Base-by-base conservation (phyloP, 2,888 invertebrate species). In the Apamea sordens region DNA sequence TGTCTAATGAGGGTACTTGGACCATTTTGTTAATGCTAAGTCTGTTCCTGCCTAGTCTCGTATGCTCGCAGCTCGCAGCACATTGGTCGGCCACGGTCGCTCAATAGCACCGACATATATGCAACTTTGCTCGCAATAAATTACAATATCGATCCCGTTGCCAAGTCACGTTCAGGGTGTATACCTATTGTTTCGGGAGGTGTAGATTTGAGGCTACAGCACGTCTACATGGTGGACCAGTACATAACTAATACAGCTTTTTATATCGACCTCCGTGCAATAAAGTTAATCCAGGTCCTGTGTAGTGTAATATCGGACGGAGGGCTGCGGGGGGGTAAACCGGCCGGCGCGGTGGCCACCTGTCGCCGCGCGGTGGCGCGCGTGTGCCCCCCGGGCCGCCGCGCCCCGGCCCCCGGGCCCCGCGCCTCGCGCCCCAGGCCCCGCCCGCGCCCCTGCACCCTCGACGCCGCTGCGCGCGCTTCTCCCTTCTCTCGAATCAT, bases 281-380 rank as follows among this genome's bases (percentile, higher is more conserved):
- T 96, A 95, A 95, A 95, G 94, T 95, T 94, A 95, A 95, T 95
- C 95, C 95, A 95, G 95, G 95, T 93, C 92, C 93, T 93, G 93
- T 93, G 94, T 94, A 94, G 94, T 92, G 92, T 94, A 93, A 93
- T 93, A 94, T 93, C 87, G 89, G 92, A 89, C 88, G 91, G 90
- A 86, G 92, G 89, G 89, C 84, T 89, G 91, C 90, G 91, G 93
- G 90, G 89, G 89, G 89, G 91, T 84, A 93, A 94, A 92, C 94
- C 93, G 94, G 92, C 93, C 91, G 94, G 92, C 92, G 92, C 93
- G 93, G 92, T 92, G 93, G 95, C 95, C 95, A 95, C 95, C 95
- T 95, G 95, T 95, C 94, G 93, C 92, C 91, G 93, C 92, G 90
- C 92, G 90, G 91, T 89, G 91, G 91, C 90, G 92, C 90, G 91